These are phyloP conservation scores for Phylloscopus collybita DNA, from an alignment of 2,797 vertebrate species.

Conservation along the genomic window DNA sequence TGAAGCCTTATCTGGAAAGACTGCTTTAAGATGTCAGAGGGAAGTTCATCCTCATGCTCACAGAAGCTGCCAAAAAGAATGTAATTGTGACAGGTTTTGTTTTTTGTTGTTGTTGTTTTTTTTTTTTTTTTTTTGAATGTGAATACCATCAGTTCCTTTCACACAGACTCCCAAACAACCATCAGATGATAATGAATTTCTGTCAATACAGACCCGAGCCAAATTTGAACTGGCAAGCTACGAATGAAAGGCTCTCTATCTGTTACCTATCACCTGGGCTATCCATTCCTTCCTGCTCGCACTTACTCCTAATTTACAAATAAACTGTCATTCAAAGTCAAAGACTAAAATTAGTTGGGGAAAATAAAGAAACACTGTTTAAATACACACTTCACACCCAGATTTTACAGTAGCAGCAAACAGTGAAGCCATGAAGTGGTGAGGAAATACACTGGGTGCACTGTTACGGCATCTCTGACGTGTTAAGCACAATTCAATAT, in stretches of 20 bases:
- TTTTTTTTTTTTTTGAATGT: slow-evolving; percentile 49
- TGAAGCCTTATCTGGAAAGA: slow-evolving; percentile 56
- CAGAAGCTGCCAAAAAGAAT: slow-evolving; percentile 47
- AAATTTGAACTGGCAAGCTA: slow-evolving; percentile 68
- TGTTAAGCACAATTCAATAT: neutral
- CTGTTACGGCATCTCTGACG: neutral
- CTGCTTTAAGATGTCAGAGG: slow-evolving; percentile 54
- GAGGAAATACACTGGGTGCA: neutral
- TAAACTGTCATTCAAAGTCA: slow-evolving; percentile 59
- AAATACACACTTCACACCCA: slow-evolving; percentile 10
- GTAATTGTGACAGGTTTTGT: slow-evolving; percentile 62
- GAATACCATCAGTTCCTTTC: slow-evolving; percentile 67
- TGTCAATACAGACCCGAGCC: slow-evolving; percentile 61
- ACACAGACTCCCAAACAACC: slow-evolving; percentile 65
- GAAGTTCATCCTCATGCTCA: slow-evolving; percentile 41
- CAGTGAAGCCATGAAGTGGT: neutral
- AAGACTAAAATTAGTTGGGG: slow-evolving; percentile 36
- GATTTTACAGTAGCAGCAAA: slow-evolving; percentile 10
- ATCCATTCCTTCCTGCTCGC: slow-evolving; percentile 43
- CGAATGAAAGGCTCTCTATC: slow-evolving; percentile 49
- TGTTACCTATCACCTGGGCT: slow-evolving; percentile 68
- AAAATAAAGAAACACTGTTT: slow-evolving; percentile 8
- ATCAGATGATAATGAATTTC: slow-evolving; percentile 72
- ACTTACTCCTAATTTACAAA: slow-evolving; percentile 63
- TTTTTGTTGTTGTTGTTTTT: slow-evolving; percentile 59